These are phyloP conservation scores for Dolichallabes microphthalmus DNA, from an alignment of 2,113 vertebrate species.

Conservation along the genomic window DNA sequence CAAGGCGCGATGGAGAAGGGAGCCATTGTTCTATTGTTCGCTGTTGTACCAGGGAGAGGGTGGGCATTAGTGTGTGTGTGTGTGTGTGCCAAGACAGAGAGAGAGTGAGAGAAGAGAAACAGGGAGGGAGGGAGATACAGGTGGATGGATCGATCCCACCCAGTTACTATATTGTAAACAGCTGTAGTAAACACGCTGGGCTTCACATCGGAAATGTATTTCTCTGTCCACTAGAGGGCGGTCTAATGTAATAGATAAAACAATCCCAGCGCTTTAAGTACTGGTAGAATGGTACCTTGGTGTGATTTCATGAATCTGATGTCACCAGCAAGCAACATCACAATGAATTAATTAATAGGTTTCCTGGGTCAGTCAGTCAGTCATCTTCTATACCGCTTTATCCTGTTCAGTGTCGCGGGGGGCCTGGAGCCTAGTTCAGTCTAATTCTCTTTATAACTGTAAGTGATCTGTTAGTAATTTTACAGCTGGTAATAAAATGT, in stretches of 20 bases:
- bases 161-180: conserved; percentile 49
- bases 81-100: conserved; percentile 37
- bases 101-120: conserved; percentile 8
- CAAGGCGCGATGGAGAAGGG: conserved; percentile 43
- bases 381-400: no score
- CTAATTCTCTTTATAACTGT: neutral
- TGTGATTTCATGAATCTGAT: neutral
- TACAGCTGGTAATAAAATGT: neutral
- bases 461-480: neutral
- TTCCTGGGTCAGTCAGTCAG: no score
- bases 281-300: no score
- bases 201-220: neutral
- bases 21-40: conserved; percentile 62
- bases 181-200: conserved; percentile 22
- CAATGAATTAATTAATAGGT: no score
- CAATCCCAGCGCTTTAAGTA: neutral
- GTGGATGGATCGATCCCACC: conserved; percentile 27
- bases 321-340: neutral
- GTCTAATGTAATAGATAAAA: conserved; percentile 1
- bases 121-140: conserved; percentile 7
- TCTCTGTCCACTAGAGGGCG: conserved; percentile 43
- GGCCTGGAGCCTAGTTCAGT: no score
- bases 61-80: conserved; percentile 48
- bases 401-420: no score
- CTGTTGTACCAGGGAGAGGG: conserved; percentile 64